A percentile compares a stretch with the other conserved stretches of the same genome.
Evolutionary conservation across 2,797 vertebrate genomes (phyloP).

Genomic region (Choloepus didactylus): DNA sequence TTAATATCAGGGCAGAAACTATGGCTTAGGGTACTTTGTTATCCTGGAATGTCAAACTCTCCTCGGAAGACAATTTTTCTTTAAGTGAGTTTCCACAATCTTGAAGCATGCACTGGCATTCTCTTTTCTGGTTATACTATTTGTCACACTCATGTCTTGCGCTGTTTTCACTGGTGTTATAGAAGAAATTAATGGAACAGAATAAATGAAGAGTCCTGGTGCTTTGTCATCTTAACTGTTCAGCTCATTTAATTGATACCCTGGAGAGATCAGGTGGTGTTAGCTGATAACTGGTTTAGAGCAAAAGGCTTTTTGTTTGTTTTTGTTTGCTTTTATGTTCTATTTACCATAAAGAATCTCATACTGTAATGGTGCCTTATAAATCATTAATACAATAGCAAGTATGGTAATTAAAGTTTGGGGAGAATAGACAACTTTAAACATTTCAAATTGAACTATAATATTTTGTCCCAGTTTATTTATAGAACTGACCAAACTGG

Average conservation of each 20-base stretch:
- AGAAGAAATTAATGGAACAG: constrained; percentile 72
- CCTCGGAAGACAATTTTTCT: constrained; percentile 54
- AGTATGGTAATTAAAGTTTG: constrained; percentile 27
- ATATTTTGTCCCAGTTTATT: background rate
- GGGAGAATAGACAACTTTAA: background rate
- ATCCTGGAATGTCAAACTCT: constrained; percentile 12
- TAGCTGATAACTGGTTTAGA: constrained; percentile 38
- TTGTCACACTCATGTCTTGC: constrained; percentile 63
- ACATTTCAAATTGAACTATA: constrained; percentile 49
- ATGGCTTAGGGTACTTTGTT: background rate
- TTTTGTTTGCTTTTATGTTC: constrained; percentile 56
- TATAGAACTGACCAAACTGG: background rate
- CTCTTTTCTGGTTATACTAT: constrained; percentile 47
- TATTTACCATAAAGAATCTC: constrained; percentile 34
- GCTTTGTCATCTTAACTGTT: constrained; percentile 71
- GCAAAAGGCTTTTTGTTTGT: constrained; percentile 17
- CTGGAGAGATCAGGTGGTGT: constrained; percentile 49
- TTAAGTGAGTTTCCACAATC: background rate
- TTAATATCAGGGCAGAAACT: constrained; percentile 15
- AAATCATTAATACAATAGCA: constrained; percentile 10
- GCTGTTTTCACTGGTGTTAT: constrained; percentile 65
- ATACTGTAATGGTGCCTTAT: background rate
- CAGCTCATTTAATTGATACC: constrained; percentile 50
- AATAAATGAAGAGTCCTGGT: constrained; percentile 73
- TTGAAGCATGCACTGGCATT: background rate